phyloP scores from a whole-genome alignment of 2,888 invertebrate genomes.

The Cactoblastis cactorum region DNA sequence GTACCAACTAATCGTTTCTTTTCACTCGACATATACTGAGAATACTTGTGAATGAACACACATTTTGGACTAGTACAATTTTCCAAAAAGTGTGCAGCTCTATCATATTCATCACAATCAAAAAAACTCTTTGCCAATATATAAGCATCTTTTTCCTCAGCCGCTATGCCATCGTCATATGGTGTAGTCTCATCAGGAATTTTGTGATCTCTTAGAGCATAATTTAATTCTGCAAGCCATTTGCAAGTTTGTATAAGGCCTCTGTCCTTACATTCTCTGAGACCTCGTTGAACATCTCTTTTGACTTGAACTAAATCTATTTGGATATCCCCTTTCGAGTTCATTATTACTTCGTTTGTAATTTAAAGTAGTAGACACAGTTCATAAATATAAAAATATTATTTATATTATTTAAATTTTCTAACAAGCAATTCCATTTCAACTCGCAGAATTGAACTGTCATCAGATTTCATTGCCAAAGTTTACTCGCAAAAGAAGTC shows the following conservation, averaged over 20 bases:
- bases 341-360: conserved; percentile 26
- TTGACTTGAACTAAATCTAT: conserved; percentile 68
- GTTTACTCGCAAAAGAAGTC: no score
- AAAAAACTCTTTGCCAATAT: conserved; percentile 92
- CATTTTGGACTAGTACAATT: conserved; percentile 84
- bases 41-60: conserved; percentile 91
- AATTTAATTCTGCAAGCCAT: conserved; percentile 93
- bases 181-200: conserved; percentile 71
- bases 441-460: no score
- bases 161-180: conserved; percentile 64
- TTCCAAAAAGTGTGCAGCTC: conserved; percentile 89
- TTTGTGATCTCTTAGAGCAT: conserved; percentile 84
- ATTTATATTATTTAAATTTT: no score
- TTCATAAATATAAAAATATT: no score
- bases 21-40: conserved; percentile 92
- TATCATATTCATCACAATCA: conserved; percentile 93
- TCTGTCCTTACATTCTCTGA: conserved; percentile 86
- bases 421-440: no score
- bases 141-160: conserved; percentile 85
- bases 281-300: conserved; percentile 60
- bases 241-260: conserved; percentile 90
- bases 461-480: no score
- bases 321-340: conserved; percentile 59
- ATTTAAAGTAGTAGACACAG: no score
- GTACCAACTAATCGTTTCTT: conserved; percentile 91